Base-by-base conservation (phyloP, 2,113 vertebrate species). In the Melanostigma gelatinosum region DNA sequence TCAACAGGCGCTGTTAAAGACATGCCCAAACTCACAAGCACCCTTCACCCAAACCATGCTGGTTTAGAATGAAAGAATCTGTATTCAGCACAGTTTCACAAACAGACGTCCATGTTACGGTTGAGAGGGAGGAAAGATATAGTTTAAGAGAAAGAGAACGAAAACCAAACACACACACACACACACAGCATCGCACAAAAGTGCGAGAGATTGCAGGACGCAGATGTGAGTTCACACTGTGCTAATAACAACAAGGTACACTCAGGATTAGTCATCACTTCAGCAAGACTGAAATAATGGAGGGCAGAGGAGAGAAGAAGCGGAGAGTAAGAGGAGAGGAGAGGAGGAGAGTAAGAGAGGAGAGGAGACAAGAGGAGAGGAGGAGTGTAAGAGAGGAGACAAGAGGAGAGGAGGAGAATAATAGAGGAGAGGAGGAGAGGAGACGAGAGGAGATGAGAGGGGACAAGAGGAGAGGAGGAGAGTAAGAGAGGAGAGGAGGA, bases 1-100 rank as follows among this genome's bases (percentile, higher is more conserved):
- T 91, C 85, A 89, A 87, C 69, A 48, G 1, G 27, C 27, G 70
- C 58, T 4, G 72, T 82, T 79, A 81, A 90, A 89, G 80, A 83
- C 85, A 81, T 32, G 77, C 84, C 29, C 22, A 3, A 77, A n/a
- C 62, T 79, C 79, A 75, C 86, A 79, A 85, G 57, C 86, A 74
- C 64, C 88, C 72, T 18, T 54, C 67, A 75, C 18, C 55, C 82
- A 82, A 72, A 82, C 77, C 85, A 84, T 85, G 91, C 85, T 57
- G 42, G 4, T 66, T 80, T 0, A 54, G 7, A 62, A 52, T 6
- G 15, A 34, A 58, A 58, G 24, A 67, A 84, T 64, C 3, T n/a
- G 42, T 22, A 22, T 40, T 15, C 3, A 18, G 11, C 58, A n/a
- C 68, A 75, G 38, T 63, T 66, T 40, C 34, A 62, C 24, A 46